These are phyloP conservation scores for Ephialtes manifestator DNA, from an alignment of 2,888 invertebrate species.

Conservation along the genomic window DNA sequence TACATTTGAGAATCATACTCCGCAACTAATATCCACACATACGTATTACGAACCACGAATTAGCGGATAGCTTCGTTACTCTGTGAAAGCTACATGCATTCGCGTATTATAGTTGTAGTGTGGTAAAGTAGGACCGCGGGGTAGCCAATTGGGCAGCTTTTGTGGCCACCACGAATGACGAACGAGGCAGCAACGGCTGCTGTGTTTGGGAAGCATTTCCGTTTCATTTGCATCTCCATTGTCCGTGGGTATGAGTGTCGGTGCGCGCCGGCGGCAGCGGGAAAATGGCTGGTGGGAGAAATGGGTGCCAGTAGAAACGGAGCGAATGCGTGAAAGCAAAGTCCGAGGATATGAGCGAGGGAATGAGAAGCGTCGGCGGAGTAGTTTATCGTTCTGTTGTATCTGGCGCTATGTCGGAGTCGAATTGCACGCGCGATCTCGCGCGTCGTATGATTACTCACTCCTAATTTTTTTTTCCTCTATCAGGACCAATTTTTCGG, in stretches of 20 bases:
- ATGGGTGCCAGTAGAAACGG: neutral
- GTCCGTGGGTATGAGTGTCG: conserved; percentile 54
- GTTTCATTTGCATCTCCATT: conserved; percentile 76
- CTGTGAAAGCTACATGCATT: neutral
- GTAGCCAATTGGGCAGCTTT: conserved; percentile 66
- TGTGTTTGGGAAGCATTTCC: conserved; percentile 75
- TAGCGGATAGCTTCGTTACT: neutral
- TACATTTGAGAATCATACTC: too few relatives aligned
- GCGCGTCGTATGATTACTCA: conserved; percentile 12
- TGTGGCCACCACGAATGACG: conserved; percentile 62
- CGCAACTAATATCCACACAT: neutral
- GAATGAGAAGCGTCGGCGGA: conserved; percentile 37
- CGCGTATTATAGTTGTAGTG: neutral
- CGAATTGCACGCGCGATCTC: conserved; percentile 39
- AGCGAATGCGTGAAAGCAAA: conserved; percentile 3
- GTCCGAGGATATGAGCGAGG: conserved; percentile 26
- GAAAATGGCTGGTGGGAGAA: conserved; percentile 49
- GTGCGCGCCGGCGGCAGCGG: neutral
- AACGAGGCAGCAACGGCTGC: conserved; percentile 61
- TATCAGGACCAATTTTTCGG: too few relatives aligned
- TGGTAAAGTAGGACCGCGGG: conserved; percentile 42
- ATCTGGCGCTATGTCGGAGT: conserved; percentile 22
- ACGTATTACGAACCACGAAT: neutral
- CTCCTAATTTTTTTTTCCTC: neutral
- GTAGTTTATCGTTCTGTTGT: conserved; percentile 50